A percentile compares a stretch with the other conserved stretches of the same genome.
Conservation (phyloP, 2,797 vertebrate species). For the Streptopelia turtur region DNA sequence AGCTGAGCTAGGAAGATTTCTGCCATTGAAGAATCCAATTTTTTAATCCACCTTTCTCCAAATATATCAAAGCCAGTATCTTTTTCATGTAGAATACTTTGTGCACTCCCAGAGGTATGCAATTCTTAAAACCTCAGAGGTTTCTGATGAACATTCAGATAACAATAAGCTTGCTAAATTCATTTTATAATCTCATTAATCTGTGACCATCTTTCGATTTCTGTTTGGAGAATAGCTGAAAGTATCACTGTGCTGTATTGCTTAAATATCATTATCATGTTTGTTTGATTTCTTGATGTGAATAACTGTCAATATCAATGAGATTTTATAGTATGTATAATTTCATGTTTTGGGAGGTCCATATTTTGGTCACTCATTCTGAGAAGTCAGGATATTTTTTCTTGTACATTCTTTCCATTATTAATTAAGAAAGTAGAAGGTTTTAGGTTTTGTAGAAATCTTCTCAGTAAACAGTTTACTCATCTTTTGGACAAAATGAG, state of each 20-base stretch:
- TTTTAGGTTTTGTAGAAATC: not conserved
- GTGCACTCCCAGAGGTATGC: not conserved
- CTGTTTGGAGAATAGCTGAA: not conserved
- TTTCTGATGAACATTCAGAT: slow-evolving; percentile 61
- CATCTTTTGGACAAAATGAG: not conserved
- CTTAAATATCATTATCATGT: not conserved
- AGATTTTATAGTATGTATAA: not conserved
- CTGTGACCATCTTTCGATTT: slow-evolving; percentile 28
- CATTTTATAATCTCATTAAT: slow-evolving; percentile 58
- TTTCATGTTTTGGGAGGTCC: not conserved
- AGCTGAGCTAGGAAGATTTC: slow-evolving; percentile 21
- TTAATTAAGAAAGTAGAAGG: not conserved
- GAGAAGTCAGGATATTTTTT: not conserved
- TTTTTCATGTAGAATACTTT: slow-evolving; percentile 31
- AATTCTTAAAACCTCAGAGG: slow-evolving; percentile 39
- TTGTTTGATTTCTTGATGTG: not conserved
- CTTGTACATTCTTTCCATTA: not conserved
- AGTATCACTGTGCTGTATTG: not conserved
- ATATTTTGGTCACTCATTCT: not conserved
- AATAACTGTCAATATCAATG: not conserved
- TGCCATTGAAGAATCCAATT: slow-evolving; percentile 3
- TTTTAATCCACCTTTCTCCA: slow-evolving; percentile 10
- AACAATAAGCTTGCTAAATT: slow-evolving; percentile 42
- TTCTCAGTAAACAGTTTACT: not conserved
- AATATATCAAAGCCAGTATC: not conserved